Evolutionary conservation across 2,797 vertebrate species (phyloP), one percentile per base, ranked within the genome.

Genomic region (Bradypus variegatus): DNA sequence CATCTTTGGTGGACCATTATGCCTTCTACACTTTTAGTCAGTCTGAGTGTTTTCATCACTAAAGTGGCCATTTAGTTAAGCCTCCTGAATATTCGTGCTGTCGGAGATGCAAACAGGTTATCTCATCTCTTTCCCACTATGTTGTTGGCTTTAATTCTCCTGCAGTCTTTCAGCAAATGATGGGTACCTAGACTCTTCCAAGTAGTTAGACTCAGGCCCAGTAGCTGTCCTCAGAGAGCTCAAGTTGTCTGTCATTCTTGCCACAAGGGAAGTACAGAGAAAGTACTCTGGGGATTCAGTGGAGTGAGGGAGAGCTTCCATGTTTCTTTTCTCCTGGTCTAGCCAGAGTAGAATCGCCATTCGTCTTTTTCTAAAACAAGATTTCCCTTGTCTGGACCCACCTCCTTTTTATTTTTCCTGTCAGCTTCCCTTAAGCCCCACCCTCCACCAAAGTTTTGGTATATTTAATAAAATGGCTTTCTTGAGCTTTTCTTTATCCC

Each of bases 331-430:
- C 16, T 91, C 62, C 70, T 92, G 38, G n/a, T 23, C 31, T 87
- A 58, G 29, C 45, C 18, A 55, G 81, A 93, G 88, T 60, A 67
- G 72, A 83, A 65, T 75, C 23, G 77, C 31, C 41, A 16, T 64
- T 79, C 60, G 87, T 88, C 41, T 41, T 65, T 94, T 95, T 69
- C n/a, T 90, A 81, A 94, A 95, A 93, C 86, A 95, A 81, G 53
- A 3, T 92, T 95, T 92, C 80, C 69, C 23, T 23, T 91, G 21
- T 92, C 25, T 89, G 67, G 78, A 90, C 69, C 45, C 89, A 90
- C 83, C 83, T 86, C n/a, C 55, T 72, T 92, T 94, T 91, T 92
- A 81, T 85, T 94, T 94, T 95, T 95, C 86, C 88, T 78, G 81
- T 89, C 80, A 93, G 41, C 75, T 91, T 41, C 36, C 60, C 76